phyloP scores from a whole-genome alignment of 2,888 invertebrate species.

The Agrotis puta region DNA sequence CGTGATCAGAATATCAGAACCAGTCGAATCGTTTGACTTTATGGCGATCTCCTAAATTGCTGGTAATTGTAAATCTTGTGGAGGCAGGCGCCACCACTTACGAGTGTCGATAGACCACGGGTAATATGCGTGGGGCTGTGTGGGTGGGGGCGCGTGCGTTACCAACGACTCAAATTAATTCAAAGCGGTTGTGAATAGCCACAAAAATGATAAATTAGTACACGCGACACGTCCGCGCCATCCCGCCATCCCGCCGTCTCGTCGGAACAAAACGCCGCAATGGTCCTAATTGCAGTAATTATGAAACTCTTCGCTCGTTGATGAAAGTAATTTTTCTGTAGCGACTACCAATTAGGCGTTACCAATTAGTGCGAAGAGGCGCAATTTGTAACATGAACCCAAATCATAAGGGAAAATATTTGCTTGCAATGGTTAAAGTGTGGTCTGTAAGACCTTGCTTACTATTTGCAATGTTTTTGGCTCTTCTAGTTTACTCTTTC shows the following conservation, averaged over 20 bases:
- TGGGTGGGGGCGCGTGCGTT: conserved; percentile 52
- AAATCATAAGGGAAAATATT: conserved; percentile 74
- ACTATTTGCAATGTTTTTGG: conserved; percentile 28
- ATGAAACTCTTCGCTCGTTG: conserved; percentile 88
- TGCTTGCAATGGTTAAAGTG: conserved; percentile 41
- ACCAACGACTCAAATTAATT: conserved; percentile 69
- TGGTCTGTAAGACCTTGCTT: conserved; percentile 45
- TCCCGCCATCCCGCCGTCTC: conserved; percentile 72
- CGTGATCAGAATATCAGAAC: conserved; percentile 61
- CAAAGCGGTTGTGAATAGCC: conserved; percentile 70
- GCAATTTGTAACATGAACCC: conserved; percentile 83
- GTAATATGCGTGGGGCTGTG: conserved; percentile 54
- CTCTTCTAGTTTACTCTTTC: neutral
- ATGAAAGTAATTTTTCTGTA: conserved; percentile 89
- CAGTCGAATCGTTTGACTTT: conserved; percentile 19
- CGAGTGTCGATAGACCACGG: conserved; percentile 57
- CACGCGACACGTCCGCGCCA: conserved; percentile 82
- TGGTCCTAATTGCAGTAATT: conserved; percentile 87
- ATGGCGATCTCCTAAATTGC: conserved; percentile 49
- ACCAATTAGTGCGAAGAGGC: conserved; percentile 83
- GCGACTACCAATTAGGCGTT: conserved; percentile 87
- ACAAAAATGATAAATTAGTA: conserved; percentile 82
- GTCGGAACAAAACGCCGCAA: conserved; percentile 82
- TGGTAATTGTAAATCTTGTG: conserved; percentile 56
- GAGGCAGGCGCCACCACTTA: conserved; percentile 38